Evolutionary conservation across 1,140 invertebrate genomes (phyloP), one percentile per base, ranked within the genome.

Genomic region (Eurosta solidaginis): DNA sequence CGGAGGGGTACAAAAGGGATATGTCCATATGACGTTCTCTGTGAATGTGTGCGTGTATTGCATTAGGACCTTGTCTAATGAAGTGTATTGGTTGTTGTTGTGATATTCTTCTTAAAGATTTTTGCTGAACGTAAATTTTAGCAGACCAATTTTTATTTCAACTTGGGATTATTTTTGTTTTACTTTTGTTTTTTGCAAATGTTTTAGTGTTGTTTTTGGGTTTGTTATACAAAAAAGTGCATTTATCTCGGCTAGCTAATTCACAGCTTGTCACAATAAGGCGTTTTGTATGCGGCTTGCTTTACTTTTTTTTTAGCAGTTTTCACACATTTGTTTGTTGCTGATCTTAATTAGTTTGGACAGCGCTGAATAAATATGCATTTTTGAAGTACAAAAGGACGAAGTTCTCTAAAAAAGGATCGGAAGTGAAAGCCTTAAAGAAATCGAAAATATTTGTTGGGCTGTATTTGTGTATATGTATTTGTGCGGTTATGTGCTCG

Each of bases 181-280:
- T 33, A 17, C 14, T 25, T 68, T 12, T 44, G 10, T 73, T 45
- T 29, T 74, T 74, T 47, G 17, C 14, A 45, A 74, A 29, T 47
- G 44, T 74, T 74, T 74, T 45, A 74, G 22, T 74, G 40, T 47
- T 47, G 3, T 45, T 29, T 27, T 27, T 17, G 14, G 36, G 42
- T 3, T 20, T 29, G 5, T n/a, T 25, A 1, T 9, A 44, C 17
- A 36, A 22, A 73, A 74, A 47, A 45, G 45, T 22, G 3, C 40
- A n/a, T 47, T 47, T 45, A 45, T 74, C 3, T 27, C 25, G 42
- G 25, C 7, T 4, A 47, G 22, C 44, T 47, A 33, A 45, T 74
- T 47, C 44, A 27, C 22, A 52, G 47, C 17, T 76, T 76, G 75
- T 76, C 75, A 76, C 75, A 76, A 76, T 49, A 76, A 52, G 75